Evolutionary conservation across 2,888 invertebrate genomes (phyloP).

Genomic region (Liodrosophila aerea): DNA sequence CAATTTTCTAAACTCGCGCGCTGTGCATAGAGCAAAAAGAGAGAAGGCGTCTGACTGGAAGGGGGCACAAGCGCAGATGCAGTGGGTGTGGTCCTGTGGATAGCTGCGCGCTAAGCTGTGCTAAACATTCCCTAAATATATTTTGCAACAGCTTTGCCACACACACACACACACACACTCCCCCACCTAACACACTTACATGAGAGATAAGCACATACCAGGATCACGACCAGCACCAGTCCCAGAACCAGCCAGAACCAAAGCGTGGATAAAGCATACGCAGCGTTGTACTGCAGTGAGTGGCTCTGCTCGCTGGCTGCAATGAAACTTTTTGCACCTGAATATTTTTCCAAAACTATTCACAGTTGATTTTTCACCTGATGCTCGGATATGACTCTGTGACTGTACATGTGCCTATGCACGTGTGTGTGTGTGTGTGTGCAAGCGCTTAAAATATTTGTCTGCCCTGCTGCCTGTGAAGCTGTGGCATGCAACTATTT

Average conservation of each 20-base stretch:
- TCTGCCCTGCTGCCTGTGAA: conserved; percentile 45
- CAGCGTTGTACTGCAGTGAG: conserved; percentile 22
- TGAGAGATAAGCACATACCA: conserved; percentile 61
- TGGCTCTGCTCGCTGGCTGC: conserved; percentile 24
- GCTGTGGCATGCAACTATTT: conserved; percentile 22
- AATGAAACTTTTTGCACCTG: conserved; percentile 77
- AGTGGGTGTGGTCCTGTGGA: conserved; percentile 15
- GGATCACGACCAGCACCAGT: conserved; percentile 3
- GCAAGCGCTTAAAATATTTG: conserved; percentile 72
- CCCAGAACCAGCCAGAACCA: not conserved
- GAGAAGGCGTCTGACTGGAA: conserved; percentile 39
- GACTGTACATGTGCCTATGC: conserved; percentile 25
- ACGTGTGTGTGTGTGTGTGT: conserved; percentile 30
- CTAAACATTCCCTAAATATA: conserved; percentile 77
- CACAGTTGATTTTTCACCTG: conserved; percentile 79
- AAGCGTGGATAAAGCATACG: conserved; percentile 24
- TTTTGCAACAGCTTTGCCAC: conserved; percentile 66
- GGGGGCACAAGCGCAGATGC: not conserved
- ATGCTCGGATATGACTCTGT: conserved; percentile 48
- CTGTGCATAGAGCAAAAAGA: conserved; percentile 35
- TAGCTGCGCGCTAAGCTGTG: conserved; percentile 68
- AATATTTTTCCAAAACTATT: conserved; percentile 75
- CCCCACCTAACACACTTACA: conserved; percentile 6
- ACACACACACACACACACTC: conserved; percentile 11
- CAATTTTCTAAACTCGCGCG: conserved; percentile 70